phyloP scores from a whole-genome alignment of 2,797 vertebrate species.

The Vespertilio murinus region DNA sequence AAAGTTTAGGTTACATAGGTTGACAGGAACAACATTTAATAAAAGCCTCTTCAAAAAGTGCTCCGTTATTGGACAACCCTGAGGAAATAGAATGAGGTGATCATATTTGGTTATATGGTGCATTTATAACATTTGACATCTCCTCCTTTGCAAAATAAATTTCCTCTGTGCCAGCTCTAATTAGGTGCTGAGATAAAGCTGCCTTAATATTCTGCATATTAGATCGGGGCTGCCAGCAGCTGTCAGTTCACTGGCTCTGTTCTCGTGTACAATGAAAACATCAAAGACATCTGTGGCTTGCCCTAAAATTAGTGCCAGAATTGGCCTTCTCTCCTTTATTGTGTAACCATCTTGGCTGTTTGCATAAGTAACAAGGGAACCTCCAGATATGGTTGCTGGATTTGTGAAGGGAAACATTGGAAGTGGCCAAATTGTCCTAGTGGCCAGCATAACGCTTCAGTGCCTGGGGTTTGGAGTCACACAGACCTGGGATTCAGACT shows the following conservation, averaged over 20 bases:
- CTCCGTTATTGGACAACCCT: slow-evolving; percentile 29
- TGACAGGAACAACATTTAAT: slow-evolving; percentile 46
- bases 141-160: slow-evolving; percentile 75
- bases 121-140: slow-evolving; percentile 67
- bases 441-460: neutral
- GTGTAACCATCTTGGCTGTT: slow-evolving; percentile 57
- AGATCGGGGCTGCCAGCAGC: slow-evolving; percentile 78
- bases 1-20: slow-evolving; percentile 46
- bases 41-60: slow-evolving; percentile 15
- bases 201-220: slow-evolving; percentile 78
- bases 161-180: slow-evolving; percentile 74
- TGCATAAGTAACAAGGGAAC: slow-evolving; percentile 59
- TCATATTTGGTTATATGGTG: slow-evolving; percentile 68
- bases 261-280: slow-evolving; percentile 80
- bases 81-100: slow-evolving; percentile 53
- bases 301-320: slow-evolving; percentile 77
- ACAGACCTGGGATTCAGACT: neutral
- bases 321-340: slow-evolving; percentile 66
- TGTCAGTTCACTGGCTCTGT: slow-evolving; percentile 79
- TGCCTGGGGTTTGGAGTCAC: neutral
- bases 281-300: slow-evolving; percentile 81
- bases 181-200: slow-evolving; percentile 74
- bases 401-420: neutral
- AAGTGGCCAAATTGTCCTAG: neutral
- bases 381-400: neutral